Base-by-base conservation (phyloP, 2,888 invertebrate genomes). In the Andrena haemorrhoa region DNA sequence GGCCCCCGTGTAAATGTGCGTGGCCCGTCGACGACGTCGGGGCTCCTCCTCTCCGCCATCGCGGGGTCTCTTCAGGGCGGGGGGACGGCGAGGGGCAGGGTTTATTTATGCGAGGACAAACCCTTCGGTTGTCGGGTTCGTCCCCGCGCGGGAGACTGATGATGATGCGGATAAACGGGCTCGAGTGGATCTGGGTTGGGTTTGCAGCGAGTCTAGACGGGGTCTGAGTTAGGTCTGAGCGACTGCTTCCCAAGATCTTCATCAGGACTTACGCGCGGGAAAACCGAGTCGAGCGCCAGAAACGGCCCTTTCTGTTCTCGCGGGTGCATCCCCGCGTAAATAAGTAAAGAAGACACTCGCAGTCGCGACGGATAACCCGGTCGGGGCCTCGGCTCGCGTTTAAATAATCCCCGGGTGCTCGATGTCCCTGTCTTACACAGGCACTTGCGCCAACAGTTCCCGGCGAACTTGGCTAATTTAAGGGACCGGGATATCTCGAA, bases 1-100 rank as follows among this genome's bases (percentile, higher is more conserved):
- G 77, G 85, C 79, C 66, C 41, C 69, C 66, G 83, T 83, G 82
- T 84, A 75, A 80, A 75, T 63, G 81, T 75, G 75, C 81, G 82
- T 75, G 33, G 33, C 49, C 31, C 6, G 69, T 35, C 53, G 29
- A 58, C 61, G 26, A 8, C 41, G 41, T 29, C 35, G 56, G 8
- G 31, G 1, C 4, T 29, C 26, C 47, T 53, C 23, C 8, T 56
- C 56, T 23, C 23, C 58, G 61, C 23, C 33, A 41, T 20, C 35
- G 61, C 61, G 31, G 29, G 20, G 33, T 8, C 47, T 26, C 49
- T 51, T 26, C 1, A 33, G 20, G 31, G 29, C 6, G 31, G 33
- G 23, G 41, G 23, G 26, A 5, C 10, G 49, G 20, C 29, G 35
- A 16, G 0, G n/a, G 29, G 6, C 6, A n/a, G 12, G 69, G 61